Conservation (phyloP, 2,888 invertebrate genomes). For the Celastrina argiolus region DNA sequence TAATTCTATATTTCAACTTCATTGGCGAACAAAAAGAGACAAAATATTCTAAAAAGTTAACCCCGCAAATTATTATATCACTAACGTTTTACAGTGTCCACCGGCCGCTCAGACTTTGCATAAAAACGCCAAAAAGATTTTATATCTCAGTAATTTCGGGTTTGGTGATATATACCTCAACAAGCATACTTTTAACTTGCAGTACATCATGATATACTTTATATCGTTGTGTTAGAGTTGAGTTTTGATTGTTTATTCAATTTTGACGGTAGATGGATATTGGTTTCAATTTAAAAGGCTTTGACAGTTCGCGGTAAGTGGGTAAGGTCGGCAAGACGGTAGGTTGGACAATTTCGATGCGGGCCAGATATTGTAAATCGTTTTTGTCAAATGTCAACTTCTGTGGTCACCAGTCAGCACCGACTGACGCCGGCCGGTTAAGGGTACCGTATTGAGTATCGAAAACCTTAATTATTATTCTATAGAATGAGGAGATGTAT, state of each 20-base stretch:
- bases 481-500: too few relatives aligned
- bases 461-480: not conserved
- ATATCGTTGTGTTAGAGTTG: constrained; percentile 27
- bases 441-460: constrained; percentile 36
- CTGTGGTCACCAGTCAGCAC: constrained; percentile 66
- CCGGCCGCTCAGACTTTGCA: constrained; percentile 37
- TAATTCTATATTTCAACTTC: not conserved
- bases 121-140: constrained; percentile 54
- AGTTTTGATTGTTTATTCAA: constrained; percentile 30
- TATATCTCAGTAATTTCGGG: constrained; percentile 66
- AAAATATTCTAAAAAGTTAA: not conserved
- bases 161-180: constrained; percentile 61
- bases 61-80: constrained; percentile 7
- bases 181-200: constrained; percentile 31
- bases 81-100: constrained; percentile 38
- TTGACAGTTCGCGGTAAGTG: constrained; percentile 66
- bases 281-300: constrained; percentile 55
- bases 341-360: constrained; percentile 71
- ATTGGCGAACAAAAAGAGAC: not conserved
- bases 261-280: constrained; percentile 29
- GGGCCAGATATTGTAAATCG: constrained; percentile 56
- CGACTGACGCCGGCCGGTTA: constrained; percentile 41
- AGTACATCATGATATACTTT: constrained; percentile 26
- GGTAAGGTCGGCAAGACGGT: constrained; percentile 68
- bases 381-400: constrained; percentile 77